Conservation (phyloP, 1,140 invertebrate species). For the Ooceraea biroi region DNA sequence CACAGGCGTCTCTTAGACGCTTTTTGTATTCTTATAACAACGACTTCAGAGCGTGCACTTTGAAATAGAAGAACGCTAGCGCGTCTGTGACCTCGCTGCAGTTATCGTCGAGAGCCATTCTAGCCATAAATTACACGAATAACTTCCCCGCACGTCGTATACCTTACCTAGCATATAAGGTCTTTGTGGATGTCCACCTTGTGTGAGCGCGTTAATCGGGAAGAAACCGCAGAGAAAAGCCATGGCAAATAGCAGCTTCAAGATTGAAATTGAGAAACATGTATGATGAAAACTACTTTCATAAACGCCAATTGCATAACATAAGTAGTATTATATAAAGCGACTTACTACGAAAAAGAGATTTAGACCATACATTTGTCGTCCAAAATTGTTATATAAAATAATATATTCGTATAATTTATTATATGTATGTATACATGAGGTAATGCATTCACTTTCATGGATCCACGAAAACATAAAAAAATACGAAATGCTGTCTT, state of each 20-base stretch:
- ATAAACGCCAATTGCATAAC: neutral
- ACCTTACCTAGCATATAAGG: constrained; percentile 1
- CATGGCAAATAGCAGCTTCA: neutral
- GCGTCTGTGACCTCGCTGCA: constrained; percentile 27
- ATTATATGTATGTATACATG: too few relatives aligned
- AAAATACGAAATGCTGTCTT: neutral
- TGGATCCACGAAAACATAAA: neutral
- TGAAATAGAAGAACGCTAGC: constrained; percentile 49
- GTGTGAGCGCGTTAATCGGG: constrained; percentile 41
- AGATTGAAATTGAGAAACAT: neutral
- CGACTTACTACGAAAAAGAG: neutral
- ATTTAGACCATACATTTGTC: neutral
- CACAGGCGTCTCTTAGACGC: neutral
- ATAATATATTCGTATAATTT: too few relatives aligned
- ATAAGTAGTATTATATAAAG: neutral
- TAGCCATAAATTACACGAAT: constrained; percentile 72
- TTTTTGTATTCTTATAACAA: constrained; percentile 56
- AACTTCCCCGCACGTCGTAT: constrained; percentile 54
- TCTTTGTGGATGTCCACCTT: constrained; percentile 34
- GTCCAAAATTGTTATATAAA: neutral
- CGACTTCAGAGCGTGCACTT: constrained; percentile 37
- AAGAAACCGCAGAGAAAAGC: constrained; percentile 17
- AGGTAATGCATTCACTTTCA: too few relatives aligned
- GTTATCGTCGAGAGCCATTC: constrained; percentile 49
- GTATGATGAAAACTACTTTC: neutral